phyloP scores from a whole-genome alignment of 1,140 invertebrate species.

The Lepidostoma basale region DNA sequence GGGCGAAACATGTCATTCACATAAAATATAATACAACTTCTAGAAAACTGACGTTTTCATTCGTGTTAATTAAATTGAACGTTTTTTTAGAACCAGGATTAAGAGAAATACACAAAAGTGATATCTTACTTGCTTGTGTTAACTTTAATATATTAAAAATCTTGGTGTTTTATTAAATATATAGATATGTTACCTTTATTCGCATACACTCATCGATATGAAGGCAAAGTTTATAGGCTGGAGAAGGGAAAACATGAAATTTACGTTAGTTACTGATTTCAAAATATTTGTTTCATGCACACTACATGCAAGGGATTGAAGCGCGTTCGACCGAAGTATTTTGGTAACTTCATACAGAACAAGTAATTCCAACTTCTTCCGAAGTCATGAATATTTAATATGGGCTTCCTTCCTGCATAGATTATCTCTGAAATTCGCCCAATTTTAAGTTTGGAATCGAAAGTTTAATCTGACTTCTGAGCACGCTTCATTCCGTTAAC shows the following conservation, averaged over 20 bases:
- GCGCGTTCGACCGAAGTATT: background rate
- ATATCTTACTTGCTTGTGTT: too few species aligned
- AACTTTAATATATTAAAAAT: too few species aligned
- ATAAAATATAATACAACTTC: too few species aligned
- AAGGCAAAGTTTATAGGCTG: background rate
- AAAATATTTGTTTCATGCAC: background rate
- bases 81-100: too few species aligned
- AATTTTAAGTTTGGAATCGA: background rate
- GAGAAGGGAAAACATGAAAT: conserved; percentile 8
- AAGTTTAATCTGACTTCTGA: background rate
- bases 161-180: background rate
- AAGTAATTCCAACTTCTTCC: background rate
- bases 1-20: too few species aligned
- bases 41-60: too few species aligned
- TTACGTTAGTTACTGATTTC: conserved; percentile 4
- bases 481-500: conserved; percentile 11
- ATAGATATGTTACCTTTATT: conserved; percentile 6
- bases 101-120: too few species aligned
- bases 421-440: background rate
- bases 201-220: conserved; percentile 4
- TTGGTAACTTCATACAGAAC: background rate
- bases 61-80: too few species aligned
- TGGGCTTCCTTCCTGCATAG: background rate
- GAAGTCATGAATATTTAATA: background rate
- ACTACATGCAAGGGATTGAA: conserved; percentile 8